Conservation (phyloP, 2,113 vertebrate species). For the Capreolus pygargus region DNA sequence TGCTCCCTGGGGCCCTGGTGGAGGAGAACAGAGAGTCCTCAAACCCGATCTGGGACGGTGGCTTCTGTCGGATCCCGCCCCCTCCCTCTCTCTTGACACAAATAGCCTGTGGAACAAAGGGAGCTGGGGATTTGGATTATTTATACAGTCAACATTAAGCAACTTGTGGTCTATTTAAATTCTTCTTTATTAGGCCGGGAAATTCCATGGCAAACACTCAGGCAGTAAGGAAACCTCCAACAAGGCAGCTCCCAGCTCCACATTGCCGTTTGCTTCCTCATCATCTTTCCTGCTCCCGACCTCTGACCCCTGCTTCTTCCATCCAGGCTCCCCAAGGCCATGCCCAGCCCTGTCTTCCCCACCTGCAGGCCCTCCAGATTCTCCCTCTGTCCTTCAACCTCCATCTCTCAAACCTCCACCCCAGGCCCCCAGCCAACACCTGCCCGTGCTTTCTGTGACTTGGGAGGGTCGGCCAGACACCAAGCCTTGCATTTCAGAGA, state of each 20-base stretch:
- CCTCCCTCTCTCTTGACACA: constrained; percentile 62
- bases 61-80: constrained; percentile 47
- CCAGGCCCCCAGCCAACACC: not conserved
- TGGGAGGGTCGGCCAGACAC: not conserved
- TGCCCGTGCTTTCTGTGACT: not conserved
- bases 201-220: constrained; percentile 72
- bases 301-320: not conserved
- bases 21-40: constrained; percentile 70
- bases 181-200: constrained; percentile 74
- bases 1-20: constrained; percentile 46
- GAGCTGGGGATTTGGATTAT: constrained; percentile 70
- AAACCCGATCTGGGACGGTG: constrained; percentile 44
- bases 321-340: not conserved
- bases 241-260: constrained; percentile 34
- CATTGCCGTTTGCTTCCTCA: not conserved
- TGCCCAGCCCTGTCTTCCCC: not conserved
- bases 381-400: not conserved
- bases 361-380: fast-evolving
- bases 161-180: constrained; percentile 77
- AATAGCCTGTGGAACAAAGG: constrained; percentile 75
- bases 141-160: constrained; percentile 73
- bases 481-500: not conserved
- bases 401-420: not conserved
- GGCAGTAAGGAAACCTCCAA: constrained; percentile 63
- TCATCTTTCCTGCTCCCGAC: not conserved